A percentile compares a stretch with the other conserved stretches of the same genome.
These are phyloP conservation scores for Amblyjoppa fuscipennis DNA, from an alignment of 2,888 invertebrate genomes.

Conservation along the genomic window DNA sequence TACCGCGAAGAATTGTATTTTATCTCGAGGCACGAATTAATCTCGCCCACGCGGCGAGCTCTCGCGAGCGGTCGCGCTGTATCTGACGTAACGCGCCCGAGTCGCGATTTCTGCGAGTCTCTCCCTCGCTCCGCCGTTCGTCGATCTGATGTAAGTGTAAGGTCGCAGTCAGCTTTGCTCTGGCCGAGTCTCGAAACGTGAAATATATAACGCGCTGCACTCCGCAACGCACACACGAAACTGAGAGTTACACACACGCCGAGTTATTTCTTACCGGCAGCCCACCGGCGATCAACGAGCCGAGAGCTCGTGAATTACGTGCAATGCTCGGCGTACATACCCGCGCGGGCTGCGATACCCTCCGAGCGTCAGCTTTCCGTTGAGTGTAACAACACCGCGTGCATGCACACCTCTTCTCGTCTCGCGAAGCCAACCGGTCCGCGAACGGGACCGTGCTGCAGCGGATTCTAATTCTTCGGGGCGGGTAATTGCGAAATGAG, in stretches of 20 bases:
- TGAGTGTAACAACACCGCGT: background rate
- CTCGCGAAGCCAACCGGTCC: background rate
- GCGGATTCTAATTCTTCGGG: background rate
- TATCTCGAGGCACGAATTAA: conserved; percentile 63
- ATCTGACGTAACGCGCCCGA: conserved; percentile 11
- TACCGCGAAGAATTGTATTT: conserved; percentile 63
- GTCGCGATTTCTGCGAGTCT: conserved; percentile 14
- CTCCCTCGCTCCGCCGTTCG: background rate
- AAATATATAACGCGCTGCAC: background rate
- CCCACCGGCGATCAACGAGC: conserved; percentile 37
- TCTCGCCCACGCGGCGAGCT: conserved; percentile 64
- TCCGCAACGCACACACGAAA: background rate
- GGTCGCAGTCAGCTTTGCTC: conserved; percentile 29
- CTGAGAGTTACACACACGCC: conserved; percentile 9
- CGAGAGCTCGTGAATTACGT: conserved; percentile 60
- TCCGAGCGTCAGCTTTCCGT: background rate
- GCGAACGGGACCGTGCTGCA: background rate
- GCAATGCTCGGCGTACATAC: conserved; percentile 34
- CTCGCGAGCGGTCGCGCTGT: background rate
- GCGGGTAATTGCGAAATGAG: background rate
- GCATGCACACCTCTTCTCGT: background rate
- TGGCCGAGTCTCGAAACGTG: conserved; percentile 15
- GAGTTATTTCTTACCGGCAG: conserved; percentile 55
- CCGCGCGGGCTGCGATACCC: background rate
- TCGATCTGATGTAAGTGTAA: conserved; percentile 50